phyloP scores from a whole-genome alignment of 2,888 invertebrate genomes.

The Mayetiola destructor region DNA sequence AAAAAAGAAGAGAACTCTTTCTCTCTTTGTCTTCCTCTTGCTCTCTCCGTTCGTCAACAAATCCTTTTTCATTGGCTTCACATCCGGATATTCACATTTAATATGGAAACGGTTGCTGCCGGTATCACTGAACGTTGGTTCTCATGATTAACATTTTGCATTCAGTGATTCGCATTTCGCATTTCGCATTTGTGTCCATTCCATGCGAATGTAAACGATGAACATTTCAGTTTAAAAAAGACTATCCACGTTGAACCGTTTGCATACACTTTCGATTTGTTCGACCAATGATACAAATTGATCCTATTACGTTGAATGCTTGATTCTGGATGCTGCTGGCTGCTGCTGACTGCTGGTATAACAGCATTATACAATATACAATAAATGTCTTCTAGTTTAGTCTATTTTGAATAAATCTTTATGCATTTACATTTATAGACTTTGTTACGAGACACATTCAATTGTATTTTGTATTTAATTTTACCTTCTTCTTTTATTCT shows the following conservation, averaged over 20 bases:
- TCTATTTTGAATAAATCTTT: no score
- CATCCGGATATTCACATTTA: no score
- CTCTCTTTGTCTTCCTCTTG: not conserved
- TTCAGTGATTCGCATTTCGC: not conserved
- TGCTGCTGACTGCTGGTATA: not conserved
- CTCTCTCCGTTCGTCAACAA: not conserved
- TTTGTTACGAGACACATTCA: no score
- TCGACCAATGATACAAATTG: not conserved
- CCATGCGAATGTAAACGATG: not conserved
- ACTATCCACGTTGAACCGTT: not conserved
- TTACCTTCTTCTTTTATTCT: conserved; percentile 8
- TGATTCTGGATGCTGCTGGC: no score
- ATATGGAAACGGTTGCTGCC: no score
- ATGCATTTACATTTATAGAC: no score
- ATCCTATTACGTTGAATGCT: not conserved
- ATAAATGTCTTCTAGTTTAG: no score
- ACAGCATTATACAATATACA: no score
- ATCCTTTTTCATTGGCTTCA: no score
- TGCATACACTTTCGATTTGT: not conserved
- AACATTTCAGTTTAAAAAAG: not conserved
- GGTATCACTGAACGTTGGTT: no score
- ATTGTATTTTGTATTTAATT: conserved; percentile 13
- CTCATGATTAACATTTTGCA: conserved; percentile 10
- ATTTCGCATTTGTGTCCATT: not conserved
- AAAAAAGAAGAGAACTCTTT: no score